phyloP scores from a whole-genome alignment of 92 coral and sea anemone genomes.

The Scolanthus callimorphus region DNA sequence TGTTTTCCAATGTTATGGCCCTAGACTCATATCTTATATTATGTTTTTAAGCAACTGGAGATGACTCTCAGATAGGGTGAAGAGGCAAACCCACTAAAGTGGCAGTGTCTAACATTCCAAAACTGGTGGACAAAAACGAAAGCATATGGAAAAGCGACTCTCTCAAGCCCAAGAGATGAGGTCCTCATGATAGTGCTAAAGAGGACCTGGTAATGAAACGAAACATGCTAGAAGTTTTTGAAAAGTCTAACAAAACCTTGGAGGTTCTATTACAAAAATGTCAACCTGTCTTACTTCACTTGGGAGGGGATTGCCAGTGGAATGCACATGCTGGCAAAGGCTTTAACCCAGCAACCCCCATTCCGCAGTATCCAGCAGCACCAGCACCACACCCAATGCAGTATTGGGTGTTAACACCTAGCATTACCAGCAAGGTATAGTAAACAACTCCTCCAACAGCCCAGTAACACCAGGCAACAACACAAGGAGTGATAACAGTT shows the following conservation, averaged over 20 bases:
- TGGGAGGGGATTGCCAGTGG: constrained; percentile 6
- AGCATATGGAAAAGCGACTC: constrained; percentile 47
- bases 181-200: constrained; percentile 41
- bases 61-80: constrained; percentile 2
- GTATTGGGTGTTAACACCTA: neutral
- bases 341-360: neutral
- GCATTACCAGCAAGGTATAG: neutral
- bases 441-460: neutral
- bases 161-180: constrained; percentile 50
- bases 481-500: neutral
- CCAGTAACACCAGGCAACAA: neutral
- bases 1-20: too few relatives aligned
- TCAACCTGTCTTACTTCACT: neutral
- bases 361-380: neutral
- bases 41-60: too few relatives aligned
- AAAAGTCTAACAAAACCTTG: too few relatives aligned
- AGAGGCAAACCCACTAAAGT: neutral
- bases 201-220: constrained; percentile 41
- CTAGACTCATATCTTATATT: too few relatives aligned
- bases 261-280: neutral
- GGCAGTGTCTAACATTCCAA: constrained; percentile 34
- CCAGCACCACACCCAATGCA: neutral
- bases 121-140: constrained; percentile 46
- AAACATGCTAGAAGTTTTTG: constrained; percentile 34
- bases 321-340: neutral